Base-by-base conservation (phyloP, 1,140 invertebrate genomes). In the Nixonia krombeini region DNA sequence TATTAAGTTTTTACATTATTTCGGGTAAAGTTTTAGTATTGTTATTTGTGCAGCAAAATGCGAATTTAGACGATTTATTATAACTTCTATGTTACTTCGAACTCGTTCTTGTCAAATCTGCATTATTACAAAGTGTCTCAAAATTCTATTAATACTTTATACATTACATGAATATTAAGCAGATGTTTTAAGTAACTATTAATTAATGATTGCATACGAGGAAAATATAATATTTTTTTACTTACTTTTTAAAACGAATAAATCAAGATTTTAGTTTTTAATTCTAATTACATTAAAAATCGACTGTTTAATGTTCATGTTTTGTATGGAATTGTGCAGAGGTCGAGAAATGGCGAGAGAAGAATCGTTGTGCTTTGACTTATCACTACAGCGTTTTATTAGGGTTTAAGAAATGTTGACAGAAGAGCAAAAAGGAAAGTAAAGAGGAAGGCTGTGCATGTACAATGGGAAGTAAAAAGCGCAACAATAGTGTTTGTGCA, bases 401-500 rank as follows among this genome's bases (percentile, higher is more conserved):
- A 69, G 52, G 16, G 53, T 52, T 63, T 62, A 42, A 47, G 29
- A 41, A 68, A 57, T 57, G 47, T 68, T 57, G 65, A 37, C 13
- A 31, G 37, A 52, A 37, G 42, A 58, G 42, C 15, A 63, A 58
- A n/a, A 59, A 15, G 47, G 18, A 52, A 62, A 41, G 29, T 56
- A 53, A 57, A 50, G 42, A 47, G 71, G 75, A 82, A 76, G 79
- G 81, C 79, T 83, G 78, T 83, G 81, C 80, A 79, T 68, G 58
- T 72, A 75, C 67, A 76, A 75, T 75, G 75, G 80, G 81, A 84
- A 84, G 82, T 83, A 78, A 83, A 72, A 78, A 80, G 81, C 76
- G 79, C 82, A 85, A 81, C 79, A 79, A 79, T 73, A 78, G 56
- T 79, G 79, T 84, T 81, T 81, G 80, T 82, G 78, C 79, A 76